A percentile compares a stretch with the other conserved stretches of the same genome.
Conservation (phyloP, 2,888 invertebrate genomes). For the Xestia rhomboidea region DNA sequence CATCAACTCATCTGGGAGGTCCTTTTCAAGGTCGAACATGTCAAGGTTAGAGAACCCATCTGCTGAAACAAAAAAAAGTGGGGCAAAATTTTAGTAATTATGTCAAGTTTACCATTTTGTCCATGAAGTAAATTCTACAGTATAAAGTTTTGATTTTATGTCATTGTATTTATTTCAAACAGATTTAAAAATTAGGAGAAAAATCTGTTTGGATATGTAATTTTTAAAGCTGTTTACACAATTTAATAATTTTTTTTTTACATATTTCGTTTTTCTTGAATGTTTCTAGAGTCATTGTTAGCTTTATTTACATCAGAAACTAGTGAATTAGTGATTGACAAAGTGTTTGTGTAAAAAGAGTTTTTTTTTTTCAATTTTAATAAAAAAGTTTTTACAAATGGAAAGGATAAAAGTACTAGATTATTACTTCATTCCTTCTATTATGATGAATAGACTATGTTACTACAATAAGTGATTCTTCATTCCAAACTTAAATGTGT, state of each 20-base stretch:
- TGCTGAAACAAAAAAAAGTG: conserved; percentile 79
- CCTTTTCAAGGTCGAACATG: conserved; percentile 97
- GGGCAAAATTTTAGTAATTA: conserved; percentile 12
- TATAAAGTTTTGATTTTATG: neutral
- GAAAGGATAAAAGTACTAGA: too few species aligned
- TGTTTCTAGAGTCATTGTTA: neutral
- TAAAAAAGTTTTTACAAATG: neutral
- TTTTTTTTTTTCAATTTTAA: neutral
- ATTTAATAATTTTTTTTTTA: neutral
- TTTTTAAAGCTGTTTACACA: neutral
- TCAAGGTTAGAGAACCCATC: conserved; percentile 96
- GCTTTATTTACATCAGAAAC: neutral
- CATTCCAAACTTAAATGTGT: neutral
- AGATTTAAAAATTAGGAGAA: neutral
- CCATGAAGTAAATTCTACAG: neutral
- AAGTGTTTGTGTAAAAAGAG: neutral
- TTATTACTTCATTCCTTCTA: neutral
- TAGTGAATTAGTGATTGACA: conserved; percentile 1
- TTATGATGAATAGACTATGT: neutral
- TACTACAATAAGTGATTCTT: neutral
- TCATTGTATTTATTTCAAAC: neutral
- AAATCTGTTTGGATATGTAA: neutral
- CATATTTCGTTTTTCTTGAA: neutral
- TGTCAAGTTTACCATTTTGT: neutral
- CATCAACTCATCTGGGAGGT: conserved; percentile 97